Percentiles rank a stretch among this genome's conserved stretches.
phyloP scores from a whole-genome alignment of 2,888 invertebrate species.

The Mechanitis messenoides region DNA sequence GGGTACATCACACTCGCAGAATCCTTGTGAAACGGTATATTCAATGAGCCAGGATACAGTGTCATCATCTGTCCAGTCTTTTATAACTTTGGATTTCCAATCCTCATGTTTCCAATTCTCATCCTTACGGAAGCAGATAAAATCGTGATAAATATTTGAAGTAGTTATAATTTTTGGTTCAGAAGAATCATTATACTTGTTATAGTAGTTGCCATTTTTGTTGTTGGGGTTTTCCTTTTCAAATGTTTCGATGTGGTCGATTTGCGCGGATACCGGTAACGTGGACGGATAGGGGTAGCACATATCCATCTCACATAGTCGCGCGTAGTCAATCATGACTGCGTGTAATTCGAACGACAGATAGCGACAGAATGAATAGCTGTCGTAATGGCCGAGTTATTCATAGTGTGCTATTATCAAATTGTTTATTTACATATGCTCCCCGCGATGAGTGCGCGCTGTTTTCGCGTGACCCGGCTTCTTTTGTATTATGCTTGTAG shows the following conservation, averaged over 20 bases:
- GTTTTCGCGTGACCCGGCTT: slow-evolving; percentile 6
- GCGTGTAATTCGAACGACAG: slow-evolving; percentile 54
- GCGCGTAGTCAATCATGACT: slow-evolving; percentile 68
- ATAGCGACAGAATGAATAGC: slow-evolving; percentile 41
- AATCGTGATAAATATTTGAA: slow-evolving; percentile 60
- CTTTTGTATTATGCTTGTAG: slow-evolving; percentile 20
- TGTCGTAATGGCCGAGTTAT: slow-evolving; percentile 39
- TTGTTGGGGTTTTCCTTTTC: slow-evolving; percentile 58
- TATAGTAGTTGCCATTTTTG: slow-evolving; percentile 61
- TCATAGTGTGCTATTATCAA: slow-evolving; percentile 44
- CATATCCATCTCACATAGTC: slow-evolving; percentile 67
- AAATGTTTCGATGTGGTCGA: slow-evolving; percentile 70
- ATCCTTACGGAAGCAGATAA: slow-evolving; percentile 52
- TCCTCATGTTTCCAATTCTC: slow-evolving; percentile 52
- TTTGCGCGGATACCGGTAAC: slow-evolving; percentile 61
- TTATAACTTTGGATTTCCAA: slow-evolving; percentile 73
- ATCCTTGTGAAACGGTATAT: slow-evolving; percentile 53
- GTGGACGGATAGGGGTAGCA: slow-evolving; percentile 59
- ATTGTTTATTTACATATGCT: slow-evolving; percentile 51
- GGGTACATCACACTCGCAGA: slow-evolving; percentile 61
- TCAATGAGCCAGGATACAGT: slow-evolving; percentile 75
- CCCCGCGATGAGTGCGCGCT: slow-evolving; percentile 26
- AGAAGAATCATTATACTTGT: slow-evolving; percentile 54
- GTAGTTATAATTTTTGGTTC: slow-evolving; percentile 60
- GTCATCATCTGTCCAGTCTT: slow-evolving; percentile 76